phyloP scores from a whole-genome alignment of 92 coral and sea anemone genomes.

The Virgularia gustaviana region DNA sequence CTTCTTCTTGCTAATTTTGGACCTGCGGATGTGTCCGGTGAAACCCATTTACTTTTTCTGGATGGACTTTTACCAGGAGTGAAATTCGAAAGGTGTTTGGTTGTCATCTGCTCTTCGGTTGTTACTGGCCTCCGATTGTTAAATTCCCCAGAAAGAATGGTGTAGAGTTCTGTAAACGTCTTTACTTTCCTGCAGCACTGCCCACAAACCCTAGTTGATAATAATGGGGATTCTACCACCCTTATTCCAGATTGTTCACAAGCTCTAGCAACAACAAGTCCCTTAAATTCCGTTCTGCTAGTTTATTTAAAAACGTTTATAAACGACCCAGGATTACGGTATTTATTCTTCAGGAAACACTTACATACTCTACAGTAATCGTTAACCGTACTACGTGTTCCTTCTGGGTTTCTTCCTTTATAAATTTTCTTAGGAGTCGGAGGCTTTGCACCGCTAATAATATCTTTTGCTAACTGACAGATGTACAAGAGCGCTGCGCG shows the following conservation, averaged over 20 bases:
- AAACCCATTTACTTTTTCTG: background rate
- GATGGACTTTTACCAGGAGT: slow-evolving; percentile 17
- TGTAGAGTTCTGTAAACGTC: background rate
- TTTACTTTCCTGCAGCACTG: slow-evolving; percentile 15
- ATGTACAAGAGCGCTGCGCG: background rate
- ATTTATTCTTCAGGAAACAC: no score
- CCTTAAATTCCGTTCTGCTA: no score
- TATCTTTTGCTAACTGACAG: background rate
- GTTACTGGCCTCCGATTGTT: background rate
- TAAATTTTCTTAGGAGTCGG: slow-evolving; percentile 7
- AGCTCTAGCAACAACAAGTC: no score
- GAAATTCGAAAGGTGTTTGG: background rate
- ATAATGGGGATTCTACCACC: background rate
- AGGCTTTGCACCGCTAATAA: background rate
- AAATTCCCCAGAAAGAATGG: background rate
- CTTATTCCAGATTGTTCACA: slow-evolving; percentile 10
- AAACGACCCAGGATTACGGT: no score
- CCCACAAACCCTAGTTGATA: slow-evolving; percentile 9
- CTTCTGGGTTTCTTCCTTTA: background rate
- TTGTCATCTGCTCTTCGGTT: background rate
- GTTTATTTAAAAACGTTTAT: no score
- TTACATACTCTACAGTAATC: slow-evolving; percentile 16
- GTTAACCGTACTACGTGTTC: background rate
- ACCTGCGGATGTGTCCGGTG: background rate
- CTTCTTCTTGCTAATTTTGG: background rate